Conservation (phyloP, 2,113 vertebrate species). For the Apodemus speciosus region DNA sequence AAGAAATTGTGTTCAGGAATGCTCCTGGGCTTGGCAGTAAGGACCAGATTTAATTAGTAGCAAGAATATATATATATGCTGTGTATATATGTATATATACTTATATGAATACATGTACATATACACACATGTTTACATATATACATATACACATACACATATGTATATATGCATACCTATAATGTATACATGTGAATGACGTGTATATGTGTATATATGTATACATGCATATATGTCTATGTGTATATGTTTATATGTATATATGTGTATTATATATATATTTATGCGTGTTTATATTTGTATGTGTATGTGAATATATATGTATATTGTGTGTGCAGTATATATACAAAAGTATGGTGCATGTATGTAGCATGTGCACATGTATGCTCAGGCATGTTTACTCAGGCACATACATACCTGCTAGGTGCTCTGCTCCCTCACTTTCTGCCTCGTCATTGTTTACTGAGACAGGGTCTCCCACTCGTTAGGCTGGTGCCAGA, state of each 20-base stretch:
- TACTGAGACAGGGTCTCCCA: not conserved
- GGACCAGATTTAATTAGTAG: not conserved
- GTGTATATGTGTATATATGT: no score
- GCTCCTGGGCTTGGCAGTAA: not conserved
- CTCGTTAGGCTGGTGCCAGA: not conserved
- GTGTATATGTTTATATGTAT: no score
- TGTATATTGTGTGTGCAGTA: no score
- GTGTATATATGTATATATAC: not conserved
- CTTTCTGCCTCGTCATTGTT: not conserved
- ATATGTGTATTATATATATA: no score
- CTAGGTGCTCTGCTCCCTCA: not conserved
- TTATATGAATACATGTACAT: no score
- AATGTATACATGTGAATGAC: no score
- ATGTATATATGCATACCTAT: no score
- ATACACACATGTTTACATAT: no score
- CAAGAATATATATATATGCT: not conserved
- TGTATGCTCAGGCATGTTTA: not conserved
- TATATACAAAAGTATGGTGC: not conserved
- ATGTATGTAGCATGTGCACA: not conserved
- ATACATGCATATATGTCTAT: no score
- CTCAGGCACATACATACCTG: not conserved
- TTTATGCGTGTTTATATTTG: no score
- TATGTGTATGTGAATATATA: not conserved
- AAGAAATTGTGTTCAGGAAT: not conserved
- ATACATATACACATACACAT: no score